Conservation (phyloP, 2,113 vertebrate genomes). For the Orycteropus afer region DNA sequence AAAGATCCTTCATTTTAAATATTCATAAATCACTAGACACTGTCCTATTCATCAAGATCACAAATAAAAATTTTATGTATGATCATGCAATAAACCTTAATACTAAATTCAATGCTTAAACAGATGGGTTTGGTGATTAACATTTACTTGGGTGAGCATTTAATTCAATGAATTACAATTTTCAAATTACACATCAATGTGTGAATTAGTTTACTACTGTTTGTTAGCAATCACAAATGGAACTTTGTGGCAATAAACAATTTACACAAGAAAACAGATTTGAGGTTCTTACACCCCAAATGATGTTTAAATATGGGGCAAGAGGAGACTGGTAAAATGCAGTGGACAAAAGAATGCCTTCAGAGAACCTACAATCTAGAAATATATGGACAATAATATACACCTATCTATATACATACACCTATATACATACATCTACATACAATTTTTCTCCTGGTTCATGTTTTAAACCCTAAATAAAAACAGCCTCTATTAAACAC, state of each 20-base stretch:
- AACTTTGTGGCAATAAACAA: constrained; percentile 10
- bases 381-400: neutral
- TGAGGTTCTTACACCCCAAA: neutral
- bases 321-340: neutral
- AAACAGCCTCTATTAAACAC: neutral
- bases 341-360: neutral
- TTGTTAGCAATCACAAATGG: neutral
- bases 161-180: constrained; percentile 37
- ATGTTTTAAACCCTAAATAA: neutral
- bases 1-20: constrained; percentile 7
- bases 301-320: neutral
- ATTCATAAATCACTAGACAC: neutral
- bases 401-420: neutral
- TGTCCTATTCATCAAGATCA: neutral
- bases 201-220: neutral
- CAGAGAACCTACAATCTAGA: neutral
- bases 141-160: neutral
- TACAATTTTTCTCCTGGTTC: neutral
- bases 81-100: constrained; percentile 30
- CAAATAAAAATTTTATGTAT: neutral
- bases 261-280: constrained; percentile 33
- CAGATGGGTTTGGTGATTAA: neutral
- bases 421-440: neutral
- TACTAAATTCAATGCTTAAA: neutral
- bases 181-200: neutral